A percentile compares a stretch with the other conserved stretches of the same genome.
phyloP scores from a whole-genome alignment of 1,140 invertebrate genomes.

The Macrostomum lignano region DNA sequence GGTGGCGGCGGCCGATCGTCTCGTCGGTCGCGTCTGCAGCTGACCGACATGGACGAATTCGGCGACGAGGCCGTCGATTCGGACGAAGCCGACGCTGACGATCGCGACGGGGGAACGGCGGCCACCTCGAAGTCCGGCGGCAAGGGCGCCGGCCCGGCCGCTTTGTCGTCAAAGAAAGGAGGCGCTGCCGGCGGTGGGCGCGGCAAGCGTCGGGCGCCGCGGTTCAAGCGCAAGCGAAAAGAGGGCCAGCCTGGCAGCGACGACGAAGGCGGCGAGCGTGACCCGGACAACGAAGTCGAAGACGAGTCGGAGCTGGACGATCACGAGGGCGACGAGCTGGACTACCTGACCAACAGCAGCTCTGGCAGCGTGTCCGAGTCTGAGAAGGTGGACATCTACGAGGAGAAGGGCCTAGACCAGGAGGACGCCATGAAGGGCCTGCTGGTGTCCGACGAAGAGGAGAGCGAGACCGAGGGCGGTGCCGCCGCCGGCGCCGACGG shows the following conservation, averaged over 20 bases:
- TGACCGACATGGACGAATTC: constrained; percentile 78
- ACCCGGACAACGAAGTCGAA: no score
- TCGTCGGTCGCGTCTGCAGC: constrained; percentile 34
- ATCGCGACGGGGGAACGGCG: constrained; percentile 26
- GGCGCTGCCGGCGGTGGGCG: constrained; percentile 7
- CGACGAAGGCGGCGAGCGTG: constrained; percentile 6
- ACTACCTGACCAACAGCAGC: constrained; percentile 4
- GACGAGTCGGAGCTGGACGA: constrained; percentile 9
- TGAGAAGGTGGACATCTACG: constrained; percentile 7
- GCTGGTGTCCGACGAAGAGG: constrained; percentile 7
- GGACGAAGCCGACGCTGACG: constrained; percentile 44
- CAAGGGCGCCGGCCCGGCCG: no score
- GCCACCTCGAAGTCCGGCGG: constrained; percentile 8
- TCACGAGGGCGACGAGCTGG: constrained; percentile 7
- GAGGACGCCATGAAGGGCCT: constrained; percentile 8
- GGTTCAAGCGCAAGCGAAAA: no score
- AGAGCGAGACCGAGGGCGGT: constrained; percentile 3
- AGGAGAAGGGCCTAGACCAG: constrained; percentile 8
- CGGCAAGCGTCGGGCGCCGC: constrained; percentile 5
- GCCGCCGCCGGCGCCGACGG: constrained; percentile 7
- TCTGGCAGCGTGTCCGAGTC: constrained; percentile 5
- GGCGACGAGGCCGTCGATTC: constrained; percentile 31
- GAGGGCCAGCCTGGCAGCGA: constrained; percentile 2
- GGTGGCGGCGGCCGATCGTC: constrained; percentile 2
- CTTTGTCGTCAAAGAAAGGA: constrained; percentile 8